A percentile compares a stretch with the other conserved stretches of the same genome.
phyloP scores from a whole-genome alignment of 2,888 invertebrate genomes.

The Melipona bicolor region DNA sequence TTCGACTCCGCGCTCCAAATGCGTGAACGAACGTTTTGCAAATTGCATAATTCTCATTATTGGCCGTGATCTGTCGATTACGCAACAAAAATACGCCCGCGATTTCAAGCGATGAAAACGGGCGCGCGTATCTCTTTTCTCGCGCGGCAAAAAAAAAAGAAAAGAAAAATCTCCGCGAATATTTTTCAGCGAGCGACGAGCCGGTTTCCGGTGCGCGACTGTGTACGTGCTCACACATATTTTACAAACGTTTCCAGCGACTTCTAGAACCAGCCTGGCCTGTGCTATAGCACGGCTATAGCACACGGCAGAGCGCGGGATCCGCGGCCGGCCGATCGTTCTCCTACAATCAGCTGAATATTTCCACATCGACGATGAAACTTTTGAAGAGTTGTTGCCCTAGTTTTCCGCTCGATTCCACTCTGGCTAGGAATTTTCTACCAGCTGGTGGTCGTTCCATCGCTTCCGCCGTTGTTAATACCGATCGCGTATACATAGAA shows the following conservation, averaged over 20 bases:
- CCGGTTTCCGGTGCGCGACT: constrained; percentile 18
- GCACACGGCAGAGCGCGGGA: constrained; percentile 9
- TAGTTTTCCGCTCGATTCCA: constrained; percentile 44
- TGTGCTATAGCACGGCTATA: constrained; percentile 49
- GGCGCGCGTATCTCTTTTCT: not conserved
- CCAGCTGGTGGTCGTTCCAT: constrained; percentile 9
- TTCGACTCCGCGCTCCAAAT: not conserved
- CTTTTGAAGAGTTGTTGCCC: constrained; percentile 53
- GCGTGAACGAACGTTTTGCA: not conserved
- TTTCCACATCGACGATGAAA: constrained; percentile 51
- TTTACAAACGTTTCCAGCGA: constrained; percentile 14
- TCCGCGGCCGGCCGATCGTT: constrained; percentile 25
- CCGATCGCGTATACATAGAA: constrained; percentile 14
- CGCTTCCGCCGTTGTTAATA: constrained; percentile 17
- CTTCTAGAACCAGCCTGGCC: constrained; percentile 47
- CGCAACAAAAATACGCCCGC: constrained; percentile 23
- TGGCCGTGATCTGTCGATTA: constrained; percentile 27
- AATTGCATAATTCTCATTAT: constrained; percentile 40
- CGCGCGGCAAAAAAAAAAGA: not conserved
- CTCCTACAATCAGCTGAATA: constrained; percentile 54
- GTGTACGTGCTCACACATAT: not conserved
- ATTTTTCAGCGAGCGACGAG: constrained; percentile 2
- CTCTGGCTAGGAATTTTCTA: constrained; percentile 34
- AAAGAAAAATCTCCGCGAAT: not conserved
- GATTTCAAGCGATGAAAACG: constrained; percentile 34